Evolutionary conservation across 92 coral and sea anemone genomes (phyloP).

Genomic region (Zoanthus solanderi): DNA sequence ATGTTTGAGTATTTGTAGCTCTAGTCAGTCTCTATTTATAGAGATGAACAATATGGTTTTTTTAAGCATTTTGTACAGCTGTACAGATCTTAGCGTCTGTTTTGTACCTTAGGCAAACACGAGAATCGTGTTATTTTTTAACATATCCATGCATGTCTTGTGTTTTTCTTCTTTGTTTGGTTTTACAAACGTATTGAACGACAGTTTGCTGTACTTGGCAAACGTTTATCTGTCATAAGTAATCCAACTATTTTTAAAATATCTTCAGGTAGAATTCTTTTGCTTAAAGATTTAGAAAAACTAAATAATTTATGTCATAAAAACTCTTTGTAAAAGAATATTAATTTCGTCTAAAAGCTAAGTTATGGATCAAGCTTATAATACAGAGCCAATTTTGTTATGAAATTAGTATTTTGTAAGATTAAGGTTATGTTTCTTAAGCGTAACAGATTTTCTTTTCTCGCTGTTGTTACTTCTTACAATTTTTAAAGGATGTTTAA

Average conservation of each 20-base stretch:
- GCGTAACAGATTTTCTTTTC: too few relatives aligned
- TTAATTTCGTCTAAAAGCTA: too few relatives aligned
- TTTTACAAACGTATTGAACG: not conserved
- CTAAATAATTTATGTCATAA: too few relatives aligned
- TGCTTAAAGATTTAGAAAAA: too few relatives aligned
- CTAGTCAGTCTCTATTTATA: not conserved
- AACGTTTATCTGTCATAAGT: not conserved
- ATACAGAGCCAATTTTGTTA: too few relatives aligned
- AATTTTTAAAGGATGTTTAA: too few relatives aligned
- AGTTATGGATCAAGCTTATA: too few relatives aligned
- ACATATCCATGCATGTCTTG: not conserved
- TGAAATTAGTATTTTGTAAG: too few relatives aligned
- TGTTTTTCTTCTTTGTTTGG: not conserved
- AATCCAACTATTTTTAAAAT: not conserved
- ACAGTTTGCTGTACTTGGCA: not conserved
- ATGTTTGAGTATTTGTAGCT: not conserved
- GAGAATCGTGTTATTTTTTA: not conserved
- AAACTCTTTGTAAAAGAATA: too few relatives aligned
- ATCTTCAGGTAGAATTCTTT: not conserved
- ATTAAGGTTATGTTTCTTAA: too few relatives aligned
- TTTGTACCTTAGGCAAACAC: not conserved
- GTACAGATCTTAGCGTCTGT: not conserved
- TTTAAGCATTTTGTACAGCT: not conserved
- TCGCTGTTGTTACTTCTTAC: too few relatives aligned
- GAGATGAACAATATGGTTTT: not conserved